Conservation (phyloP, 2,888 invertebrate species). For the Sinelater perroti region DNA sequence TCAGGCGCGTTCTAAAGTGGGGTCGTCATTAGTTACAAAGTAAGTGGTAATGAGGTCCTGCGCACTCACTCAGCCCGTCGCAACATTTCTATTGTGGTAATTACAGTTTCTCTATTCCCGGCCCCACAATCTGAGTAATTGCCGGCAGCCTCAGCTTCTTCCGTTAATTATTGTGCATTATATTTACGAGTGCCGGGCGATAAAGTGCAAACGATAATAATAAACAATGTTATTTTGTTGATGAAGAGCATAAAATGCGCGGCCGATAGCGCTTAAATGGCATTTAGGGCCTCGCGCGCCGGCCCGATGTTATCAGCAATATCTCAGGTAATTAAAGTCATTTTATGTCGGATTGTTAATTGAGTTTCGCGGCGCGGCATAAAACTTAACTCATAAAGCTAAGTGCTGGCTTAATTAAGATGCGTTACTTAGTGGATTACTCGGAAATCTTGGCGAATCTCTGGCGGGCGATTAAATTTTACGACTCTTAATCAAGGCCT, state of each 20-base stretch:
- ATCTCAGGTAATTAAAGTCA: slow-evolving; percentile 51
- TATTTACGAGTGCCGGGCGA: slow-evolving; percentile 38
- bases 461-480: slow-evolving; percentile 50
- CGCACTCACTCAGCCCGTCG: no score
- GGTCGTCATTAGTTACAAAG: no score
- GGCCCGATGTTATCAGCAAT: slow-evolving; percentile 25
- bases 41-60: no score
- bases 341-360: slow-evolving; percentile 53
- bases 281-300: slow-evolving; percentile 22
- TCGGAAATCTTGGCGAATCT: slow-evolving; percentile 42
- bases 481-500: slow-evolving; percentile 48
- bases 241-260: slow-evolving; percentile 30
- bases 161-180: slow-evolving; percentile 24
- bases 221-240: slow-evolving; percentile 44
- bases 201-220: slow-evolving; percentile 44
- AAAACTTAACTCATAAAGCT: slow-evolving; percentile 55
- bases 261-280: slow-evolving; percentile 25
- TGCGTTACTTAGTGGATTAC: slow-evolving; percentile 49
- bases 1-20: no score
- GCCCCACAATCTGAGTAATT: slow-evolving; percentile 14
- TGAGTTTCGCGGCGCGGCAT: slow-evolving; percentile 52
- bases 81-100: slow-evolving; percentile 12
- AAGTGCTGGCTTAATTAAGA: slow-evolving; percentile 56
- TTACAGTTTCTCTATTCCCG: slow-evolving; percentile 21
- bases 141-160: slow-evolving; percentile 10